Evolutionary conservation across 1,140 invertebrate species (phyloP).

Genomic region (Battus philenor): DNA sequence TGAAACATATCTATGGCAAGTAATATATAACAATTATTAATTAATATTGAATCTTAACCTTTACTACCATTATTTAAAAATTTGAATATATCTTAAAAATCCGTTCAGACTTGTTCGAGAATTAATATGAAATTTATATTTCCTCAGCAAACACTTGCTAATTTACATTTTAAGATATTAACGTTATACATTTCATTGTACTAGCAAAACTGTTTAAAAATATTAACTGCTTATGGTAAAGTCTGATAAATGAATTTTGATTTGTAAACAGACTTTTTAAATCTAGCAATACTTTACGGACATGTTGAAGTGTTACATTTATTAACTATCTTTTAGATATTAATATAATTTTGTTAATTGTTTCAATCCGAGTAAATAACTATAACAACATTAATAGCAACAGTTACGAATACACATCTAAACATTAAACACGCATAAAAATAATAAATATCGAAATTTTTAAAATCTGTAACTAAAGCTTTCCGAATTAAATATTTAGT

Average conservation of each 20-base stretch:
- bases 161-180: too few relatives aligned
- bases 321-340: background rate
- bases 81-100: background rate
- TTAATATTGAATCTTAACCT: background rate
- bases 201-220: too few relatives aligned
- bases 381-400: constrained; percentile 16
- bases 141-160: too few relatives aligned
- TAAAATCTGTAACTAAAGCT: background rate
- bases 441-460: constrained; percentile 20
- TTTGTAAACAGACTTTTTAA: too few relatives aligned
- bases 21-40: background rate
- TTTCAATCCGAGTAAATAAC: constrained; percentile 4
- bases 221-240: too few relatives aligned
- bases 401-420: constrained; percentile 26
- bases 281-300: too few relatives aligned
- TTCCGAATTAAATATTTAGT: constrained; percentile 1
- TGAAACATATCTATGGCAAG: background rate
- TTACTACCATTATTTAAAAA: background rate
- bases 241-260: too few relatives aligned
- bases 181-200: too few relatives aligned
- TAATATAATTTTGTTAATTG: background rate
- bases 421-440: constrained; percentile 39
- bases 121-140: too few relatives aligned
- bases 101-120: background rate
- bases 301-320: background rate